Evolutionary conservation across 2,888 invertebrate genomes (phyloP), one percentile per base, ranked within the genome.

Genomic region (Diabrotica balteata): DNA sequence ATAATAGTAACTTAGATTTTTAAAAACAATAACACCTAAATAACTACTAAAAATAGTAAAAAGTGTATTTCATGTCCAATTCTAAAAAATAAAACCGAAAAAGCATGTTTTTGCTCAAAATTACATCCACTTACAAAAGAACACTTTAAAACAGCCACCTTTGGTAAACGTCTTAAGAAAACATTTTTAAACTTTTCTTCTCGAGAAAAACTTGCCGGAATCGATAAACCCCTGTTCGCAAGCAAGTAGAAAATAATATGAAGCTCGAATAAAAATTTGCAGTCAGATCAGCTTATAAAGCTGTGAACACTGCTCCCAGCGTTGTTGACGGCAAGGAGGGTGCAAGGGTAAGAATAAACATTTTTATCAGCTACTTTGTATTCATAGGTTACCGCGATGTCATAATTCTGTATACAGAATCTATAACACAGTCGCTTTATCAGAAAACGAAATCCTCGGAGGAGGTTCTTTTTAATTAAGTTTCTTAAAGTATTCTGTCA

Each of bases 401-500:
- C 75, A 74, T 75, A 84, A 83, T 83, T 83, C 80, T 80, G 80
- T 82, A 78, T 79, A 81, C 80, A 80, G 78, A 82, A 81, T 81
- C 81, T 81, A 80, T 81, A 81, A 75, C 55, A 58, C 59, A 32
- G 73, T 71, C 76, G 77, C 80, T 81, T 82, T 82, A 82, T 82
- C 80, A 81, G 79, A 80, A 81, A 80, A 79, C 59, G 63, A 68
- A 54, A 60, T 58, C 54, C 53, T 60, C 61, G 62, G 67, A 63
- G 58, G 47, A 45, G 62, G 59, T 63, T 60, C 55, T 81, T 74
- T 77, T 78, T 77, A 77, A 78, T 77, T 77, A 76, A 78, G 71
- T 72, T 68, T 70, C 61, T 70, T 63, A 68, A 53, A 62, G 66
- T 68, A 71, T 75, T 77, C 73, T 77, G 75, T 77, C 73, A 77